Conservation (phyloP, 2,113 vertebrate genomes). For the Epinephelus cyanopodus region DNA sequence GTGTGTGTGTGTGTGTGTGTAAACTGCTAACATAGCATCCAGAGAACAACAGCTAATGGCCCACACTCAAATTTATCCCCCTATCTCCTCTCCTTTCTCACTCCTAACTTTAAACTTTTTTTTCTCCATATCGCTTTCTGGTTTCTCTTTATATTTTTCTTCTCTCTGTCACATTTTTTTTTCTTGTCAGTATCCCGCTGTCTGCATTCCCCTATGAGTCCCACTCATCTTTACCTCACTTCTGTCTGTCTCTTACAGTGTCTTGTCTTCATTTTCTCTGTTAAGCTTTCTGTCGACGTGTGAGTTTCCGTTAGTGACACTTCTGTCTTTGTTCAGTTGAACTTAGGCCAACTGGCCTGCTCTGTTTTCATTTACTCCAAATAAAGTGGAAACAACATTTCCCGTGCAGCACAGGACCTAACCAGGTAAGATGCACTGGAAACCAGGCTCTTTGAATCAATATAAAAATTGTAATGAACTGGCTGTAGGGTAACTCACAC, state of each 20-base stretch:
- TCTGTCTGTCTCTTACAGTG: not conserved
- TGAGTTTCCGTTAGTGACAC: not conserved
- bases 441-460: not conserved
- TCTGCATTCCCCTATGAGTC: not conserved
- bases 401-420: not conserved
- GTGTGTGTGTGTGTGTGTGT: constrained; percentile 14
- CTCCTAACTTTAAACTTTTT: not conserved
- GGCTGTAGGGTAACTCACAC: not conserved
- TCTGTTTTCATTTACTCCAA: not conserved
- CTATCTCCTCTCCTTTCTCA: not conserved
- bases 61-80: constrained; percentile 12
- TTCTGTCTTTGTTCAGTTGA: not conserved
- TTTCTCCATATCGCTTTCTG: not conserved
- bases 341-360: not conserved
- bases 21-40: constrained; percentile 77
- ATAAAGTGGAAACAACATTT: not conserved
- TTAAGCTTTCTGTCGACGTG: not conserved
- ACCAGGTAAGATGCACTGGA: not conserved
- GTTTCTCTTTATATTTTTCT: not conserved
- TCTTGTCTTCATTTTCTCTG: not conserved
- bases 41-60: constrained; percentile 66
- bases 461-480: not conserved
- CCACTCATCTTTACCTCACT: not conserved
- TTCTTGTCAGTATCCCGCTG: not conserved
- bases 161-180: not conserved